Evolutionary conservation across 92 coral and sea anemone species (phyloP), one percentile per base, ranked within the genome.

Genomic region (Paramuricea clavata): DNA sequence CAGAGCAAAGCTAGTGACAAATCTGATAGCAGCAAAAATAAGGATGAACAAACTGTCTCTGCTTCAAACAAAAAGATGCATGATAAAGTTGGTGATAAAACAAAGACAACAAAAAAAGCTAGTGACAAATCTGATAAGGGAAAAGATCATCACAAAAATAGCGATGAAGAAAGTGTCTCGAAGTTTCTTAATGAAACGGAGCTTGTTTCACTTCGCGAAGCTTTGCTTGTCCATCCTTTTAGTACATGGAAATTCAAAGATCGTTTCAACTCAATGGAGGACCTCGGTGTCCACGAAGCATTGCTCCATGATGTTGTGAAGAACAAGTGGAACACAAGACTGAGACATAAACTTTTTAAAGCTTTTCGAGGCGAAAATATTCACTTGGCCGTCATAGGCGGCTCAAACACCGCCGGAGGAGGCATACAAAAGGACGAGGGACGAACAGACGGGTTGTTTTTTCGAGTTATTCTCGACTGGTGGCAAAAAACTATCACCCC

Each of bases 351-450:
- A 43, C 77, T 90, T 2, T 68, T 60, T 13, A 90, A 90, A 22
- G 88, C 69, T 6, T 74, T 90, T 21, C 35, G 54, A 32, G 93
- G 93, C 7, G 57, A 86, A 81, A 12, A 34, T 32, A 76, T 86
- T 15, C 74, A 49, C 26, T 44, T 82, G 74, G 83, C 87, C 34
- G 83, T 92, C n/a, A 75, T 88, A 25, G 94, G 92, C 17, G 94
- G 92, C 17, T 92, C 94, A 7, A 88, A 92, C 47, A 54, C 92
- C 19, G 92, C 90, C 35, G 94, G 88, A 0, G 92, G 92, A 19
- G 94, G 90, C 60, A 70, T 92, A 11, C 17, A 34, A 28, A 61
- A 75, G 36, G 86, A 85, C 31, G 88, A 78, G 43, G 89, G 84
- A 19, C 39, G 71, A 22, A 88, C 83, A 56, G 72, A 81, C 33